Conservation (phyloP, 2,113 vertebrate genomes). For the Athene cunicularia region DNA sequence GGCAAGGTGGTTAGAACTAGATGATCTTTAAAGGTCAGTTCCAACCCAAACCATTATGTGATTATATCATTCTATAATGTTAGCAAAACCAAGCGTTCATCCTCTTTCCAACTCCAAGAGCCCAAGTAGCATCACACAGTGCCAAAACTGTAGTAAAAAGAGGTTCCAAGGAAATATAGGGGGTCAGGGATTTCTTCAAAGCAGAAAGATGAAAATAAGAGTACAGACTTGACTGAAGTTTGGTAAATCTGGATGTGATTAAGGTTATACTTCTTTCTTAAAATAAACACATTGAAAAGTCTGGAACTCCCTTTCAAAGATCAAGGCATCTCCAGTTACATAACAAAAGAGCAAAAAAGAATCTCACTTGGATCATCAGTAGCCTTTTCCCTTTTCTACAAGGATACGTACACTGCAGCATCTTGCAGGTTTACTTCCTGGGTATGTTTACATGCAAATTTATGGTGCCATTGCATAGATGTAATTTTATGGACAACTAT, state of each 20-base stretch:
- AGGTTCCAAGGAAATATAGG: neutral
- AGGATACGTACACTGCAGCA: neutral
- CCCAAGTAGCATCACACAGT: neutral
- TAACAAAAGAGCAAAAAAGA: neutral
- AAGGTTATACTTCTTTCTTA: neutral
- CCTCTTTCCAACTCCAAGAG: neutral
- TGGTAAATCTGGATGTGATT: conserved; percentile 12
- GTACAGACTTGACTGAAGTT: neutral
- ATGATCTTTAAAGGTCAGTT: neutral
- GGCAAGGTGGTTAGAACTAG: neutral
- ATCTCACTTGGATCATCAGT: neutral
- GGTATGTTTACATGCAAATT: neutral
- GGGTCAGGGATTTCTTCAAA: neutral
- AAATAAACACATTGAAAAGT: neutral
- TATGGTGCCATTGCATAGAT: neutral
- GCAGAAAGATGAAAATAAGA: neutral
- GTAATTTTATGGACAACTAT: conserved; percentile 26
- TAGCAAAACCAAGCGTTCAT: neutral
- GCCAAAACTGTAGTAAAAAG: neutral
- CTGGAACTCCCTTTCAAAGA: neutral
- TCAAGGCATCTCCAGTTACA: neutral
- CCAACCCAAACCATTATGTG: neutral
- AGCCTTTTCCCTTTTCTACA: neutral
- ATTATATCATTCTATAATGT: neutral
- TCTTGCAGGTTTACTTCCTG: neutral